Percentiles rank a stretch among this genome's conserved stretches.
phyloP scores from a whole-genome alignment of 2,797 vertebrate species.

The Gambusia yucatana region DNA sequence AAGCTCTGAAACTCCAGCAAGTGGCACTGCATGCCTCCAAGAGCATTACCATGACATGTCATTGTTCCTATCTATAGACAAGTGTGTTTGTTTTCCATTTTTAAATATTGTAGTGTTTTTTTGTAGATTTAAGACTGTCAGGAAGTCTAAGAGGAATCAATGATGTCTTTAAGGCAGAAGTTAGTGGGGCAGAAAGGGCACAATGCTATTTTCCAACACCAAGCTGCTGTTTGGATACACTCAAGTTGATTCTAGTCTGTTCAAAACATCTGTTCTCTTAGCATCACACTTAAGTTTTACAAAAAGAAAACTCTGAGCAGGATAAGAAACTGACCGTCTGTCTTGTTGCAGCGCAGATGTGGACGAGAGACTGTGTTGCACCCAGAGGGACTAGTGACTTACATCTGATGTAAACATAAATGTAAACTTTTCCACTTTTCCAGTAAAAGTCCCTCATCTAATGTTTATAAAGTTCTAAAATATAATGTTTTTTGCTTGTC shows the following conservation, averaged over 20 bases:
- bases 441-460: neutral
- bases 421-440: neutral
- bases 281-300: neutral
- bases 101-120: conserved; percentile 16
- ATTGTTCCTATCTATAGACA: conserved; percentile 27
- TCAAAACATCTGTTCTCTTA: neutral
- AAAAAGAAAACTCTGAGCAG: conserved; percentile 23
- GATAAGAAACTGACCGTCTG: conserved; percentile 67
- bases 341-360: conserved; percentile 40
- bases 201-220: neutral
- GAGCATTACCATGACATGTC: conserved; percentile 52
- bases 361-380: conserved; percentile 56
- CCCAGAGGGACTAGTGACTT: conserved; percentile 21
- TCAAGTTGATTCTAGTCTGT: neutral
- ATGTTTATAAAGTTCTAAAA: neutral
- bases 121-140: conserved; percentile 26
- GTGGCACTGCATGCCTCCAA: conserved; percentile 32
- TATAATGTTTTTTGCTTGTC: neutral
- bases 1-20: conserved; percentile 18
- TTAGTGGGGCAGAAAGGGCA: conserved; percentile 34
- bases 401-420: conserved; percentile 13
- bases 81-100: conserved; percentile 33
- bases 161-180: conserved; percentile 30
- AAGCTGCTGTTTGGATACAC: neutral
- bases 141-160: conserved; percentile 33